Base-by-base conservation (phyloP, 2,113 vertebrate species). In the Macquaria australasica region DNA sequence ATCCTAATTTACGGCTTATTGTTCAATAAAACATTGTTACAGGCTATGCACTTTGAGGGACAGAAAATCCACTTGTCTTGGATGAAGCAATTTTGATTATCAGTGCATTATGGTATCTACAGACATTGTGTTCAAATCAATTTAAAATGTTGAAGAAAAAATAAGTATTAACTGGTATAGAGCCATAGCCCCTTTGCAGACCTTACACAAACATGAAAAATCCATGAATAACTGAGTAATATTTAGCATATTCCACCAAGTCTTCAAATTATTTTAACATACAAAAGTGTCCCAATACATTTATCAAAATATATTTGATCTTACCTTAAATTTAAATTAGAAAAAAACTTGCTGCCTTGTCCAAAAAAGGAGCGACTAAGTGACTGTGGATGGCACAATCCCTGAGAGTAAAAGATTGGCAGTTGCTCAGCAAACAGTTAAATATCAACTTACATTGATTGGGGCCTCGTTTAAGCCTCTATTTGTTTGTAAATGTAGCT, bases 361-460 rank as follows among this genome's bases (percentile, higher is more conserved):
- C 92, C 89, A 87, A 94, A 95, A 94, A 92, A 93, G 84, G 93
- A 86, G 84, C 93, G 77, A 87, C 85, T 85, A 87, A 86, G 72
- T 83, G 89, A 90, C 85, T 75, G 93, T 31, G 86, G 87, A 89
- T 80, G 83, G 86, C 88, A 91, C 83, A 92, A 85, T 88, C 86
- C 88, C 90, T 85, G 74, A 84, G 82, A 93, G 91, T 78, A 81
- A 93, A 88, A 89, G 88, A 91, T 93, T 95, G 95, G 90, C 90
- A 92, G 37, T 89, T 76, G 83, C 90, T 83, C 92, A 91, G 92
- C 79, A 85, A 88, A 77, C 88, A 78, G 96, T 96, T 96, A 96
- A 95, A 95, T 84, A 94, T 95, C 94, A 96, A 96, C 96, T 93
- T 89, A 45, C 86, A 96, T 96, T 95, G 96, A 96, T 96, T 84